Base-by-base conservation (phyloP, 1,140 invertebrate species). In the Microplitis demolitor region DNA sequence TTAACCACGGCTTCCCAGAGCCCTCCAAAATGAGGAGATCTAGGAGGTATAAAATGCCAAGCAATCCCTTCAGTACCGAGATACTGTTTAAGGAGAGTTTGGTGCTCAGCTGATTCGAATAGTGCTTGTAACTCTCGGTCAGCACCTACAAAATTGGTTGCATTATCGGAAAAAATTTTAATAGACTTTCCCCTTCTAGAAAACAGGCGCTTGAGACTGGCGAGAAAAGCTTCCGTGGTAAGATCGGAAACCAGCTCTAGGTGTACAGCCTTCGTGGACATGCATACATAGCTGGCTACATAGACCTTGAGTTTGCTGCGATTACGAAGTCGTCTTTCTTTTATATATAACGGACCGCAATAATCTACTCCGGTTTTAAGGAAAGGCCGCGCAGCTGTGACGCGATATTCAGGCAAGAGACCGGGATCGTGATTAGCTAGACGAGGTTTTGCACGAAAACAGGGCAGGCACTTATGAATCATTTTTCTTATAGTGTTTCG, bases 161-260 rank as follows among this genome's bases (percentile, higher is more conserved):
- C 24, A 2, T 24, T 1, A 24, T 87, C 85, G 24, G 71, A 79
- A 35, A 76, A 76, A 3, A 86, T 56, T n/a, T 74, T 13, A 6
- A 66, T n/a, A 2, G 5, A 79, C n/a, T n/a, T n/a, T n/a, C 82
- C 79, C 64, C 85, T 50, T 13, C 79, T 24, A 34, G 74, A 31
- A 6, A 84, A 68, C 71, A 87, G 86, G 31, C 82, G 45, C 13
- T 73, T 58, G 6, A 87, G 67, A n/a, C 80, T 76, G 61, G 79
- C 72, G 31, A 80, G 31, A 77, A 77, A 79, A 3, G 74, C 66
- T 35, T 73, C 73, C 9, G 76, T 75, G 3, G 72, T 56, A 16
- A 80, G 56, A 72, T 78, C 68, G 61, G 62, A 71, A 4, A 79
- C 76, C 2, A 81, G 16, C 54, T 86, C 85, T 13, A 84, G 63